These are phyloP conservation scores for Graphium colonna DNA, from an alignment of 2,888 invertebrate species.

Conservation along the genomic window DNA sequence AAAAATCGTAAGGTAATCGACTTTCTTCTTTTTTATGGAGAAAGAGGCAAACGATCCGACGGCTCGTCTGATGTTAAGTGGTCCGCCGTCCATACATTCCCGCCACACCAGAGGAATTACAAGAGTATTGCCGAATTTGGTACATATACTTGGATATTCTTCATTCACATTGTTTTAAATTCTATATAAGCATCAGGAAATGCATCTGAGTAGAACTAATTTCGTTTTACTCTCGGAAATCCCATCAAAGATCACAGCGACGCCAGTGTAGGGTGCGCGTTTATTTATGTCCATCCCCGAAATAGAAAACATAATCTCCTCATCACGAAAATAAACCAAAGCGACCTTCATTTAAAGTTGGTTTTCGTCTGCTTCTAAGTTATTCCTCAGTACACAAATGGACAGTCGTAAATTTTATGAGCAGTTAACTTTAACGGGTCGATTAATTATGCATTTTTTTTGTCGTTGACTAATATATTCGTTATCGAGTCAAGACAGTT, in stretches of 20 bases:
- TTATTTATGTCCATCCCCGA: conserved; percentile 7
- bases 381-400: background rate
- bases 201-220: background rate
- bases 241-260: conserved; percentile 3
- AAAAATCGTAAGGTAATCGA: no score
- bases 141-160: no score
- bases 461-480: no score
- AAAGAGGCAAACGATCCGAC: no score
- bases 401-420: background rate
- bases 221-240: background rate
- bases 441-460: no score
- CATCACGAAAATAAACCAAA: conserved; percentile 1
- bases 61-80: no score
- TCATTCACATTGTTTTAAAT: background rate
- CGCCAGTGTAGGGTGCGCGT: conserved; percentile 2
- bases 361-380: background rate
- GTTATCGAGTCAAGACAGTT: no score
- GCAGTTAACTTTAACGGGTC: background rate
- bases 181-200: background rate
- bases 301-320: background rate
- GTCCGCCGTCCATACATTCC: no score
- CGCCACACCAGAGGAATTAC: no score
- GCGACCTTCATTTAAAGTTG: background rate
- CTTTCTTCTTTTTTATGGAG: no score
- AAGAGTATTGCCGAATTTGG: no score